Conservation (phyloP, 2,797 vertebrate species). For the Anabas testudineus region DNA sequence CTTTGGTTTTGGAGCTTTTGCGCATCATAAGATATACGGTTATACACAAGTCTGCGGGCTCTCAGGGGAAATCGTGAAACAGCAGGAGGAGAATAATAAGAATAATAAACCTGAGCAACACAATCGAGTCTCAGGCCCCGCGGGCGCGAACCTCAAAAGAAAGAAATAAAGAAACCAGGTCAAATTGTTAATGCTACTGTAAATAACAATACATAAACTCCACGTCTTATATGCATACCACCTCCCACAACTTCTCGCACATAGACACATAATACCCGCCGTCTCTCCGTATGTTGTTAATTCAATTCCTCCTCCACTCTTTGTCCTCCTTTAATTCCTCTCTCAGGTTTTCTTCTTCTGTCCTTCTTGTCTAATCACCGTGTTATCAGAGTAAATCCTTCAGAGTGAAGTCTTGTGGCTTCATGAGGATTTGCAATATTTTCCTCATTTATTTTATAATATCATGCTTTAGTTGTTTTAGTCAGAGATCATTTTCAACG, state of each 20-base stretch:
- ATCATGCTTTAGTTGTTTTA: slow-evolving; percentile 54
- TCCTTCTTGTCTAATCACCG: slow-evolving; percentile 54
- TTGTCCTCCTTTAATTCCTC: slow-evolving; percentile 47
- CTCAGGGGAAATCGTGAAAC: slow-evolving; percentile 24
- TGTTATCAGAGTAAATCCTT: slow-evolving; percentile 61
- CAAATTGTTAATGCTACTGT: slow-evolving; percentile 68
- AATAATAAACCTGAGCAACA: slow-evolving; percentile 63
- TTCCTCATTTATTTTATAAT: slow-evolving; percentile 66
- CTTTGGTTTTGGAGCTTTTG: slow-evolving; percentile 50
- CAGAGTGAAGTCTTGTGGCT: slow-evolving; percentile 59
- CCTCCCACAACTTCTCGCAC: slow-evolving; percentile 48
- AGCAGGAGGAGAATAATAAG: slow-evolving; percentile 57
- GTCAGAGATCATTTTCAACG: slow-evolving; percentile 49
- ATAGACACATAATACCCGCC: slow-evolving; percentile 41
- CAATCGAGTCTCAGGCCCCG: slow-evolving; percentile 33
- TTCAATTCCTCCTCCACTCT: slow-evolving; percentile 35
- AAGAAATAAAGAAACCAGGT: slow-evolving; percentile 60
- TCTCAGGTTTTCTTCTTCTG: slow-evolving; percentile 41
- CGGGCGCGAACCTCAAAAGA: slow-evolving; percentile 52
- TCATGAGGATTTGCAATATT: slow-evolving; percentile 66
- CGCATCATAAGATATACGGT: slow-evolving; percentile 54
- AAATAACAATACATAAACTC: slow-evolving; percentile 67
- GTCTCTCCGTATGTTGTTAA: slow-evolving; percentile 29
- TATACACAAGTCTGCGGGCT: slow-evolving; percentile 33
- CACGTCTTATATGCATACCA: slow-evolving; percentile 34